Base-by-base conservation (phyloP, 2,113 vertebrate species). In the Entelurus aequoreus region DNA sequence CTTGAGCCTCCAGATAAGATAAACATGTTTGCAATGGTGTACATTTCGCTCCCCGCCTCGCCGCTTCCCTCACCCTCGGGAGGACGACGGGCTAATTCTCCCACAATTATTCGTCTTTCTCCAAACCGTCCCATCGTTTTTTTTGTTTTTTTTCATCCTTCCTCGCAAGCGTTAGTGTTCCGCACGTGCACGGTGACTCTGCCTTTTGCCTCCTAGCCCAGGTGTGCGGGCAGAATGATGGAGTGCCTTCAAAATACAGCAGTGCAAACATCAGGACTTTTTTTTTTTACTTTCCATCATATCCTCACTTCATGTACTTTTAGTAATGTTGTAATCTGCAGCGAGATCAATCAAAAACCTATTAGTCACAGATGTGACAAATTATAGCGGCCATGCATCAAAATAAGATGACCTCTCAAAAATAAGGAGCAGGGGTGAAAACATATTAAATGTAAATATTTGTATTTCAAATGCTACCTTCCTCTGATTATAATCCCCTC, bases 231-330 rank as follows among this genome's bases (percentile, higher is more conserved):
- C 80, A 86, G 86, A 79, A 88, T 88, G 89, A 91, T 88, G 84
- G 82, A 90, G 85, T 81, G 79, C 77, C 89, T 90, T 90, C 90
- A 90, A 90, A 83, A 89, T 90, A 89, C 84, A 88, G 79, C 82
- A 90, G 80, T 82, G 84, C 55, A 76, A 28, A 28, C 28, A 28
- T 28, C 28, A 28, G 28, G 28, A 28, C 4, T 12, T 62, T 49
- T 19, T 19, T 19, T 19, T 19, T 53, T 61, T 65, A 9, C n/a
- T 16, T 21, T 16, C 8, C 3, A 8, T 1, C 14, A 8, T 21
- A 51, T 53, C 21, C 42, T 46, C 48, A 6, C 12, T 2, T 61
- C 49, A 6, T 46, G 8, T 19, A 19, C 19, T 19, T 19, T 19
- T 19, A 19, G 19, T 19, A 19, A 19, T 19, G 19, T 1, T 19